These are phyloP conservation scores for Callaeas wilsoni DNA, from an alignment of 2,113 vertebrate genomes.

Conservation along the genomic window DNA sequence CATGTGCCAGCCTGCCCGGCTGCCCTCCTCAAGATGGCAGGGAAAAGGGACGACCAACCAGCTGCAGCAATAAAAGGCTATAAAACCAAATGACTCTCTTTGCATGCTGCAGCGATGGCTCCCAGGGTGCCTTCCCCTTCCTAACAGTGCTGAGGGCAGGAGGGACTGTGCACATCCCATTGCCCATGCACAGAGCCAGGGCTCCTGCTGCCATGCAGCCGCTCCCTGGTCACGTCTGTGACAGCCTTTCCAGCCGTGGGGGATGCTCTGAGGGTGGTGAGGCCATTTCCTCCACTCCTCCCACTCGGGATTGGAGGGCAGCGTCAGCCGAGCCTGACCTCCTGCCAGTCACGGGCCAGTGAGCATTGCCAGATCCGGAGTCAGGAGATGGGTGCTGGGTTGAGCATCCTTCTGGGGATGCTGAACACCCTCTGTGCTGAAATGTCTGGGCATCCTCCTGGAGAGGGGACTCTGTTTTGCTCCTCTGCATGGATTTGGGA, in stretches of 20 bases:
- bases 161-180: background rate
- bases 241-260: background rate
- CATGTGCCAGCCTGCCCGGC: background rate
- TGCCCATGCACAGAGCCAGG: accelerated
- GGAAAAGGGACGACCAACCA: background rate
- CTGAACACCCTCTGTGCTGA: background rate
- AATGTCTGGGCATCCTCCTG: background rate
- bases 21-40: constrained; percentile 20
- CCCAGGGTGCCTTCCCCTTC: background rate
- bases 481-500: background rate
- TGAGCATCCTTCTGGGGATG: background rate
- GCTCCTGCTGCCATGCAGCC: background rate
- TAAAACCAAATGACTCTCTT: background rate
- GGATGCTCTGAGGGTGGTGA: background rate
- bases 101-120: accelerated
- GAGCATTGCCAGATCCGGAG: accelerated
- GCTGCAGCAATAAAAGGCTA: constrained; percentile 9
- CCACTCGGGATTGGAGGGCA: background rate
- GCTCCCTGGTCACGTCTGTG: background rate
- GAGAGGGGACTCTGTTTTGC: background rate
- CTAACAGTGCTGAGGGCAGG: background rate
- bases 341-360: background rate
- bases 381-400: background rate
- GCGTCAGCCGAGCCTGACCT: background rate
- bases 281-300: background rate